Evolutionary conservation across 2,888 invertebrate genomes (phyloP), one percentile per base, ranked within the genome.

Genomic region (Calliscelio sp.): DNA sequence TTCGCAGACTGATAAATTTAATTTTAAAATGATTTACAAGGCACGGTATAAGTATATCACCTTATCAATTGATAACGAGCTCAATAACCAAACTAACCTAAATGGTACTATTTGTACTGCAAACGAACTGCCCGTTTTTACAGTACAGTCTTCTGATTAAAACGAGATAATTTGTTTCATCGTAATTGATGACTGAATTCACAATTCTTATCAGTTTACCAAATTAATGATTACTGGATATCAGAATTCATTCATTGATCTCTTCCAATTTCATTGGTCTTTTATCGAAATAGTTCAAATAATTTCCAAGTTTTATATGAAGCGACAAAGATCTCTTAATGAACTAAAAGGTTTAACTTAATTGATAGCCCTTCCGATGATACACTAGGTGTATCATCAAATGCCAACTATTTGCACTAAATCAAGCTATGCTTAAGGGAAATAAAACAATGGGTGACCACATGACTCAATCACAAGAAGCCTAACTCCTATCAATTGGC

Each of bases 1-100:
- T 51, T 16, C 24, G 53, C 25, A 11, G 18, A 35, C 32, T 32
- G 32, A 71, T 46, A 71, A 71, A 22, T 49, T 44, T 59, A 61
- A 61, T 51, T 61, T 73, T 28, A 44, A 51, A 20, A 51, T 20
- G 28, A 74, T 74, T 63, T 74, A 74, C 3, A 53, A 41, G 18
- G 10, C 10, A 18, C 20, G 7, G 35, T 61, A 28, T 63, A 74
- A 38, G n/a, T 53, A 11, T 25, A 49, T 44, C 53, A 25, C 35
- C 24, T 74, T 74, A 63, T 74, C 74, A 74, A 74, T 74, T 74
- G 53, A 74, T 74, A 74, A 73, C 22, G 0, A 53, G 16, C 41
- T 51, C 71, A 63, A 74, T 74, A 35, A 63, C 46, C 41, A 74
- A 63, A 63, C 51, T 74, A 74, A 74, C 74, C 74, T 63, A 74